Evolutionary conservation across 2,888 invertebrate genomes (phyloP), one percentile per base, ranked within the genome.

Genomic region (Ophioninae sp.): DNA sequence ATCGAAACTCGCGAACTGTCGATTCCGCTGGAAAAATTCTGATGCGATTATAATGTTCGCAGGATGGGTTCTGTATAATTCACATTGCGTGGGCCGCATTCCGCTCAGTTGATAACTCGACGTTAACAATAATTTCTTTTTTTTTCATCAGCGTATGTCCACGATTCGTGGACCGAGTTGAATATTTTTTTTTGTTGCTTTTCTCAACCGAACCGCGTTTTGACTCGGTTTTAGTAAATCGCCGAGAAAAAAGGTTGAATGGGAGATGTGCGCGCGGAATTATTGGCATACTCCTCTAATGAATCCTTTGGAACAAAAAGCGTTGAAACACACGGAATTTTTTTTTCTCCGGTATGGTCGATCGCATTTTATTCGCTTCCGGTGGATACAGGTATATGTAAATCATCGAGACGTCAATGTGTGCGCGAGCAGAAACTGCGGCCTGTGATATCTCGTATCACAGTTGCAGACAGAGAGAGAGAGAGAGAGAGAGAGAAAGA

Each of bases 391-490:
- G 30, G 6, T n/a, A 58, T 56, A 67, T 79, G 73, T 64, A 79
- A 76, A 72, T 76, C 68, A 59, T 56, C 65, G 56, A 59, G 23
- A 76, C 71, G 67, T 56, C 79, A 39, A 44, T 20, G 67, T 51
- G 51, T 51, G 79, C 44, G 7, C 7, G 67, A 13, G 64, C 58
- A 64, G 9, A 73, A 72, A 84, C 75, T 73, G 84, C 69, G 75
- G 67, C 81, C 79, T 79, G 81, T 81, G 79, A 79, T 81, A 76
- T 79, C 81, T 84, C 81, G 76, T 81, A 79, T 84, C 72, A 64
- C 74, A 68, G 82, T 61, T 65, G 44, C 69, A 44, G 65, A 30
- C 2, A 30, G 30, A 79, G 73, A 37, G 30, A 44, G 30, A 30
- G 30, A 79, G 73, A 37, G 30, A 44, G 41, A 22, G 20, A 64